Conservation (phyloP, 2,888 invertebrate genomes). For the Drosophila engyochracea region DNA sequence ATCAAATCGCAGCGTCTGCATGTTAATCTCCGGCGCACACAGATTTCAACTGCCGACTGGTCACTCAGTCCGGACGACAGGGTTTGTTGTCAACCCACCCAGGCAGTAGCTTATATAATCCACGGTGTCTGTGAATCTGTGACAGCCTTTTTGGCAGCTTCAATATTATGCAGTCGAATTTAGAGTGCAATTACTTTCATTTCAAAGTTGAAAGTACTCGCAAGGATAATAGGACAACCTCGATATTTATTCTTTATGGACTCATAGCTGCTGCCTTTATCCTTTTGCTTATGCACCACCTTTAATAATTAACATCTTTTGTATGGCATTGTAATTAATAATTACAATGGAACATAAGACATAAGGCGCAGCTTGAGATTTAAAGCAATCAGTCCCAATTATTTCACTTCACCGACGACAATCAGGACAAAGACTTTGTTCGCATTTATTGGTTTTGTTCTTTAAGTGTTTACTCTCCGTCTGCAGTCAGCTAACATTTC, state of each 20-base stretch:
- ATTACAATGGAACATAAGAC: background rate
- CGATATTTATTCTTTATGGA: background rate
- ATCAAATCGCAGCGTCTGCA: slow-evolving; percentile 66
- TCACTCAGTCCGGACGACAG: slow-evolving; percentile 4
- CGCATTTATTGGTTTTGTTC: slow-evolving; percentile 18
- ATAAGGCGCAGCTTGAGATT: background rate
- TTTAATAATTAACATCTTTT: background rate
- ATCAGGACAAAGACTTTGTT: slow-evolving; percentile 8
- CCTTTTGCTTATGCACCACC: background rate
- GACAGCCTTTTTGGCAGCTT: slow-evolving; percentile 34
- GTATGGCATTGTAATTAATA: background rate
- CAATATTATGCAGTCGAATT: slow-evolving; percentile 45
- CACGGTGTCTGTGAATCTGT: background rate
- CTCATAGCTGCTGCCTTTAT: background rate
- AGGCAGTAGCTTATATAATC: slow-evolving; percentile 9
- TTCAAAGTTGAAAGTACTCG: slow-evolving; percentile 1
- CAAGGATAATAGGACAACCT: background rate
- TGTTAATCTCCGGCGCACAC: slow-evolving; percentile 61
- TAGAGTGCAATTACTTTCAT: slow-evolving; percentile 59
- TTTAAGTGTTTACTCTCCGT: slow-evolving; percentile 13
- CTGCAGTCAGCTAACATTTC: background rate
- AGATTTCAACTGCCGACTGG: slow-evolving; percentile 39
- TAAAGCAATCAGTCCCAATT: background rate
- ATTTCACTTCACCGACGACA: slow-evolving; percentile 2
- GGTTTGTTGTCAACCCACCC: slow-evolving; percentile 33